phyloP scores from a whole-genome alignment of 2,113 vertebrate genomes.

The Ciconia boyciana region DNA sequence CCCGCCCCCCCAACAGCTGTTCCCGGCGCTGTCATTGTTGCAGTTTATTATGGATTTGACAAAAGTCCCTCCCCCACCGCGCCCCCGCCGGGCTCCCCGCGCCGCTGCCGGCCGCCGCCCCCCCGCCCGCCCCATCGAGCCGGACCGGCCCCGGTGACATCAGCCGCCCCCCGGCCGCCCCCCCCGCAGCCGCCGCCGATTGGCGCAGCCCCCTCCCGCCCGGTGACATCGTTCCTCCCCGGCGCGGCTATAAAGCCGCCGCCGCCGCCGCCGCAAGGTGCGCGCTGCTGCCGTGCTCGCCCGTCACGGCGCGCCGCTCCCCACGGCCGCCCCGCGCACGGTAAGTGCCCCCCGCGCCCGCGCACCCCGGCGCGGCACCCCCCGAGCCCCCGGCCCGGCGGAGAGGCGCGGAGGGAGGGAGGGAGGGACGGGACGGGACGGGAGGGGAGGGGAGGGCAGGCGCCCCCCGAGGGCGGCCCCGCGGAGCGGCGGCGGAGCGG shows the following conservation, averaged over 20 bases:
- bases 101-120: constrained; percentile 74
- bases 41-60: constrained; percentile 6
- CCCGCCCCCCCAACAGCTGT: constrained; percentile 30
- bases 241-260: constrained; percentile 81
- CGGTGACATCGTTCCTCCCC: constrained; percentile 78
- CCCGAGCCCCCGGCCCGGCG: background rate
- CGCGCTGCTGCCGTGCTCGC: constrained; percentile 68
- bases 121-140: constrained; percentile 76
- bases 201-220: constrained; percentile 75
- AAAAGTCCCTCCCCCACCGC: background rate
- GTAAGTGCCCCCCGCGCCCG: background rate
- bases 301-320: constrained; percentile 3
- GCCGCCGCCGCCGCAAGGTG: constrained; percentile 57
- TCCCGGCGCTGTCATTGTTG: constrained; percentile 2
- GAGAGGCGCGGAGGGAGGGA: background rate
- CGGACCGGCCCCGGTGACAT: constrained; percentile 79
- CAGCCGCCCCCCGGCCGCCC: constrained; percentile 63
- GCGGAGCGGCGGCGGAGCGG: background rate
- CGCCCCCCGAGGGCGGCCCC: background rate
- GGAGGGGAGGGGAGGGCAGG: background rate
- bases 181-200: constrained; percentile 69
- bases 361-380: background rate
- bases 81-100: constrained; percentile 56
- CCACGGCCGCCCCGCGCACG: background rate
- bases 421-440: background rate